phyloP scores from a whole-genome alignment of 2,797 vertebrate species.

The Intellagama lesueurii region DNA sequence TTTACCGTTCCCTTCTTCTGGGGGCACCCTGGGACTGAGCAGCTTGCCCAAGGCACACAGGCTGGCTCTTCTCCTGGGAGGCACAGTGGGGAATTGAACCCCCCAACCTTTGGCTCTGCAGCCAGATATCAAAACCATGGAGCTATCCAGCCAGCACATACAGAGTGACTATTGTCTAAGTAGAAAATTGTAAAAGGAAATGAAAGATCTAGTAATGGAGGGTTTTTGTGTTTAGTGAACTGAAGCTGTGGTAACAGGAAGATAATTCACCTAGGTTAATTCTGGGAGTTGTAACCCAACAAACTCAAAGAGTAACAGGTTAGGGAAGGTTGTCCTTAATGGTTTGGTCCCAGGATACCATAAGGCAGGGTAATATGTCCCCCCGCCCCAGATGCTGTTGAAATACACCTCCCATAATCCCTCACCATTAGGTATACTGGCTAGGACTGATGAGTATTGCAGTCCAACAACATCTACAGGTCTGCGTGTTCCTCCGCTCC shows the following conservation, averaged over 20 bases:
- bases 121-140: too few relatives aligned
- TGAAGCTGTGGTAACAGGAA: too few relatives aligned
- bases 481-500: neutral
- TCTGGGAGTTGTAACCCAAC: neutral
- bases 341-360: neutral
- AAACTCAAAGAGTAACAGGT: neutral
- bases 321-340: neutral
- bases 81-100: too few relatives aligned
- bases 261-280: neutral
- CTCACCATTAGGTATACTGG: neutral
- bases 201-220: neutral
- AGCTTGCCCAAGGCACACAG: too few relatives aligned
- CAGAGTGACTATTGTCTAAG: too few relatives aligned
- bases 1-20: too few relatives aligned
- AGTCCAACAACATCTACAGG: neutral
- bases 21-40: too few relatives aligned
- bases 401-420: neutral
- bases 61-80: too few relatives aligned
- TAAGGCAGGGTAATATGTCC: neutral
- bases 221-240: too few relatives aligned
- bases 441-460: too few relatives aligned
- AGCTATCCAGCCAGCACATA: too few relatives aligned
- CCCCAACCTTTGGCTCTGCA: too few relatives aligned
- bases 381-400: neutral
- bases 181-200: neutral